Conservation (phyloP, 2,888 invertebrate species). For the Drosophila leonis region DNA sequence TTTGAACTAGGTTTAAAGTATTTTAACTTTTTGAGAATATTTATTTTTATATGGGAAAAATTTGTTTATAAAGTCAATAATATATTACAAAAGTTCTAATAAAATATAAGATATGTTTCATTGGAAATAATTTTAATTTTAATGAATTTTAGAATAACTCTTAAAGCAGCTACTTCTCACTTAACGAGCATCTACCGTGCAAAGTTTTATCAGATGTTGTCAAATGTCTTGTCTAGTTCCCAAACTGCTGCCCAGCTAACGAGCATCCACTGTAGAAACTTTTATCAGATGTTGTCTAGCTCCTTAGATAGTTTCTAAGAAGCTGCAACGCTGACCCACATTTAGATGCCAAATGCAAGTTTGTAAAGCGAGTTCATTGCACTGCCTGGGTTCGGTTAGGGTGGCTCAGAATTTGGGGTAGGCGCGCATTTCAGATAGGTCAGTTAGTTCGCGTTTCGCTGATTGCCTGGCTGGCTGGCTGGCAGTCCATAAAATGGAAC, state of each 20-base stretch:
- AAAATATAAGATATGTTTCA: neutral
- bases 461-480: slow-evolving; percentile 45
- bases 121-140: neutral
- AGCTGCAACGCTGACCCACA: slow-evolving; percentile 33
- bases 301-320: slow-evolving; percentile 2
- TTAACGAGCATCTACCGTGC: neutral
- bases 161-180: neutral
- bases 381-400: slow-evolving; percentile 14
- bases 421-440: slow-evolving; percentile 42
- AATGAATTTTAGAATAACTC: neutral
- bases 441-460: slow-evolving; percentile 44
- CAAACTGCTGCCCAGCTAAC: neutral
- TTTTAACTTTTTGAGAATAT: no score
- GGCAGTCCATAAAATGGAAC: slow-evolving; percentile 39
- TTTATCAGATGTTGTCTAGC: neutral
- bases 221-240: neutral
- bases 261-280: slow-evolving; percentile 1
- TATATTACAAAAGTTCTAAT: no score
- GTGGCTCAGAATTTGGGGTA: slow-evolving; percentile 3
- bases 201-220: neutral
- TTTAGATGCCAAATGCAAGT: slow-evolving; percentile 19
- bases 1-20: no score
- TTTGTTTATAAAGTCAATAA: no score
- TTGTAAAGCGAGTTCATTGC: slow-evolving; percentile 48
- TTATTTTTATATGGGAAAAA: no score